phyloP scores from a whole-genome alignment of 2,113 vertebrate genomes.

The Coracopsis vasa region DNA sequence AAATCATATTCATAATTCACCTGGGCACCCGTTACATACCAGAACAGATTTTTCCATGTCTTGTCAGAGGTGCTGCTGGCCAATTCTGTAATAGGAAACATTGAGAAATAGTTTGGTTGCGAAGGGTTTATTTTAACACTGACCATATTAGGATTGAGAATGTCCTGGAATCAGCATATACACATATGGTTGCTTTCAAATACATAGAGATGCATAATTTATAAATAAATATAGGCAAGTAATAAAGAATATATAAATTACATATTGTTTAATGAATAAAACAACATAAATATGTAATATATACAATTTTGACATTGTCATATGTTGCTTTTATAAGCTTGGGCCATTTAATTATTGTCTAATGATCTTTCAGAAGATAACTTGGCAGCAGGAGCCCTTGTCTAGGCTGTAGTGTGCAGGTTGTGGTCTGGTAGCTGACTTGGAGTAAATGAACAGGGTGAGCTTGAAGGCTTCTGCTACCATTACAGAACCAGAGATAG shows the following conservation, averaged over 20 bases:
- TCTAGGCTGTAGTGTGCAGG: background rate
- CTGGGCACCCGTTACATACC: background rate
- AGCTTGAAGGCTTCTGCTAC: background rate
- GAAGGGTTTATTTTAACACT: background rate
- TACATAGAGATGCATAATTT: background rate
- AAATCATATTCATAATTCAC: background rate
- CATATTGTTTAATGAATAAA: background rate
- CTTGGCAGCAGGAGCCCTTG: background rate
- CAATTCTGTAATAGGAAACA: background rate
- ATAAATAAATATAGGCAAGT: background rate
- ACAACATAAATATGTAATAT: background rate
- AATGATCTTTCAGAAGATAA: background rate
- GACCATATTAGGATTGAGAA: background rate
- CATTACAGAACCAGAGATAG: fast-evolving
- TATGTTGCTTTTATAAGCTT: background rate
- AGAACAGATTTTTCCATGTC: background rate
- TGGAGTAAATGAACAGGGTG: background rate
- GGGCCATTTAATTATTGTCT: background rate
- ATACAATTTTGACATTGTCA: background rate
- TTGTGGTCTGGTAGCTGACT: background rate
- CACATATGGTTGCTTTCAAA: background rate
- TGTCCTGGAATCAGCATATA: background rate
- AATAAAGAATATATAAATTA: background rate
- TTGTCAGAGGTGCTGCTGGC: background rate
- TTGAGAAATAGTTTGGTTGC: background rate